These are phyloP conservation scores for Brachionichthys hirsutus DNA, from an alignment of 2,113 vertebrate genomes.

Conservation along the genomic window DNA sequence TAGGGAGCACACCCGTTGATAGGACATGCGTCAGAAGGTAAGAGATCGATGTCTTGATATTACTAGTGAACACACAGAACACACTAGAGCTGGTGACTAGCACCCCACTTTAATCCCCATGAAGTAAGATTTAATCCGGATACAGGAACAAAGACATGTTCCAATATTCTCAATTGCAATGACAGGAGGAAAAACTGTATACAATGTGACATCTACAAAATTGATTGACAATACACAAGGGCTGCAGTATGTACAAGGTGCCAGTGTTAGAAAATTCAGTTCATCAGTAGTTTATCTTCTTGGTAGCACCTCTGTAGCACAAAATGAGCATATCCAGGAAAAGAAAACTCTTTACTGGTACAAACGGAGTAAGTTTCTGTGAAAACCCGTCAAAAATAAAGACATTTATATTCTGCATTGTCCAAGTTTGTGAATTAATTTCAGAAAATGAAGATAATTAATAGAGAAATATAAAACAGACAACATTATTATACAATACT, in stretches of 20 bases:
- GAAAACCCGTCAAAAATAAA: constrained; percentile 51
- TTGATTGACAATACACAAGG: constrained; percentile 60
- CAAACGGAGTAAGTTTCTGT: constrained; percentile 35
- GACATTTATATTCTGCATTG: constrained; percentile 25
- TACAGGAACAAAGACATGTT: constrained; percentile 36
- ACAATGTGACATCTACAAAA: constrained; percentile 52
- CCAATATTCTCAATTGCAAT: constrained; percentile 29
- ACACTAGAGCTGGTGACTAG: constrained; percentile 46
- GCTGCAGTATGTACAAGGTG: constrained; percentile 65
- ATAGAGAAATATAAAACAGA: constrained; percentile 59
- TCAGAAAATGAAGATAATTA: constrained; percentile 55
- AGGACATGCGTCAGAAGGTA: no score
- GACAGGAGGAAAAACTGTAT: constrained; percentile 22
- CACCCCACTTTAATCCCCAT: constrained; percentile 69
- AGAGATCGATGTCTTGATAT: no score
- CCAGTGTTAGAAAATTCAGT: constrained; percentile 32
- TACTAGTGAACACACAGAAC: constrained; percentile 30
- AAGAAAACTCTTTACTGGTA: constrained; percentile 19
- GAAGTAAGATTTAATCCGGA: constrained; percentile 48
- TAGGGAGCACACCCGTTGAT: no score
- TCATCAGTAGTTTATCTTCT: constrained; percentile 73
- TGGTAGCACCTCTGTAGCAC: constrained; percentile 81
- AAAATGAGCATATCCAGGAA: constrained; percentile 25
- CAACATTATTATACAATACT: constrained; percentile 61
- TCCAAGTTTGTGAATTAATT: constrained; percentile 43